Conservation (phyloP, 2,888 invertebrate species). For the Drosophila austrosaltans region DNA sequence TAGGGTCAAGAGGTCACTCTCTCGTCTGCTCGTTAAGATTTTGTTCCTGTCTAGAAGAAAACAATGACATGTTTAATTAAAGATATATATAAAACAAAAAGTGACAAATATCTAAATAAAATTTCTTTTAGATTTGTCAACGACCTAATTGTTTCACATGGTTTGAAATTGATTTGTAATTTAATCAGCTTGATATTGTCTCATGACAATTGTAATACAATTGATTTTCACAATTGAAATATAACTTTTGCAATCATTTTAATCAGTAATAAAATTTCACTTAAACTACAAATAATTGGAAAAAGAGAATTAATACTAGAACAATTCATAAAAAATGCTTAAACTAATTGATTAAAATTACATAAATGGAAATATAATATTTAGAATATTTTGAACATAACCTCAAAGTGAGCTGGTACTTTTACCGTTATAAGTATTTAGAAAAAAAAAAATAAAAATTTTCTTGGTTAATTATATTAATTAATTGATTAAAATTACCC, state of each 20-base stretch:
- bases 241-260: neutral
- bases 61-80: constrained; percentile 66
- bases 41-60: constrained; percentile 15
- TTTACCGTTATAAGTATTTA: too few relatives aligned
- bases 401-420: too few relatives aligned
- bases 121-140: constrained; percentile 59
- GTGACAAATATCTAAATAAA: neutral
- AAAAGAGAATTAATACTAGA: neutral
- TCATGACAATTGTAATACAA: constrained; percentile 1
- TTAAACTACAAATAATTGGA: neutral
- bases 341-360: neutral
- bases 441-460: too few relatives aligned
- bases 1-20: constrained; percentile 70
- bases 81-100: neutral
- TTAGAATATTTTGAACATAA: too few relatives aligned
- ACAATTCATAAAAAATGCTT: too few relatives aligned
- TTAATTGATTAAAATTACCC: too few relatives aligned
- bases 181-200: constrained; percentile 70
- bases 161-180: constrained; percentile 55
- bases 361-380: too few relatives aligned
- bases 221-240: constrained; percentile 23
- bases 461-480: too few relatives aligned
- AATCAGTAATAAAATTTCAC: neutral
- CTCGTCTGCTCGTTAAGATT: constrained; percentile 28
- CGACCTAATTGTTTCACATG: constrained; percentile 51